Percentiles rank a stretch among this genome's conserved stretches.
phyloP scores from a whole-genome alignment of 2,888 invertebrate genomes.

The Epistrophe grossulariae region DNA sequence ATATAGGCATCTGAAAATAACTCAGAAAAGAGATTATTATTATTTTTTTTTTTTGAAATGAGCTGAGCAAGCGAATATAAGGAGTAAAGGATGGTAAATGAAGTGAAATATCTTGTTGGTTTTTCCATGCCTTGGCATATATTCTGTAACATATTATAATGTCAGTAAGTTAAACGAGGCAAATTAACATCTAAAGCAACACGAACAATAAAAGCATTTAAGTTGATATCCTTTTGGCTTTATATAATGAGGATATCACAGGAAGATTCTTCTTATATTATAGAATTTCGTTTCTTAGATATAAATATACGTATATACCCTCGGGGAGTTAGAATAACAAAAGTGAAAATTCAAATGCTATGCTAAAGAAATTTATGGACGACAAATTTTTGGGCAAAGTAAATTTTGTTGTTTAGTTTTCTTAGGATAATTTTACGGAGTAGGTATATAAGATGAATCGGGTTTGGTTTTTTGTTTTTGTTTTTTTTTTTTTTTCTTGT shows the following conservation, averaged over 20 bases:
- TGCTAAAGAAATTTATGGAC: conserved; percentile 55
- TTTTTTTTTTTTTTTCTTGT: neutral
- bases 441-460: neutral
- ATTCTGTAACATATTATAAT: conserved; percentile 51
- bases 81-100: conserved; percentile 56
- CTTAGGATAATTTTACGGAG: conserved; percentile 42
- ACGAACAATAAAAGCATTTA: conserved; percentile 69
- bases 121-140: conserved; percentile 15
- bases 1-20: conserved; percentile 29
- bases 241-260: conserved; percentile 51
- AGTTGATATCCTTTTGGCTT: conserved; percentile 52
- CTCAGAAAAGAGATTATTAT: neutral
- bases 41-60: conserved; percentile 40
- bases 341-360: conserved; percentile 55
- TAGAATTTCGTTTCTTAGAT: conserved; percentile 22
- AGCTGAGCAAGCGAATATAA: conserved; percentile 59
- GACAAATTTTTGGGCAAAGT: conserved; percentile 49
- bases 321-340: conserved; percentile 20
- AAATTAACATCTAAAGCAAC: conserved; percentile 68
- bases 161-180: conserved; percentile 70
- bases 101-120: conserved; percentile 67
- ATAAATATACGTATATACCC: neutral
- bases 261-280: conserved; percentile 28
- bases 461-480: conserved; percentile 21
- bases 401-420: conserved; percentile 63